A percentile compares a stretch with the other conserved stretches of the same genome.
phyloP scores from a whole-genome alignment of 2,888 invertebrate genomes.

The Trypoxylon attenuatum region DNA sequence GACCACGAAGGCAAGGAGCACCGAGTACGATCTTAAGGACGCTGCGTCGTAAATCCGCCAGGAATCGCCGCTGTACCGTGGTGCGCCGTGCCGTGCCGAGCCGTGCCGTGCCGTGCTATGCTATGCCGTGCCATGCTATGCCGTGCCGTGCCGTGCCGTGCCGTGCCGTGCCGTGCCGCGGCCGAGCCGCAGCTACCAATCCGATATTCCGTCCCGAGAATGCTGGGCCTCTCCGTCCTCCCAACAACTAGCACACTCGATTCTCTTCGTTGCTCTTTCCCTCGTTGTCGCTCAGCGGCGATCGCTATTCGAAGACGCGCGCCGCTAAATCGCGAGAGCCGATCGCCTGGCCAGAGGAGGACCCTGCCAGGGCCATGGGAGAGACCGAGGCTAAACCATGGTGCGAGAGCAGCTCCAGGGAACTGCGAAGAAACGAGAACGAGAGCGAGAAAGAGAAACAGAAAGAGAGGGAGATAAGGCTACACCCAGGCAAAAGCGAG shows the following conservation, averaged over 20 bases:
- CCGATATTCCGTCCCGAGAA: slow-evolving; percentile 28
- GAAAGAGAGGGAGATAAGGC: background rate
- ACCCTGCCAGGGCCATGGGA: slow-evolving; percentile 12
- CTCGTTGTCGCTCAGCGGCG: slow-evolving; percentile 31
- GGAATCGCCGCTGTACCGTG: too few species aligned
- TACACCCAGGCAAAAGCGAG: background rate
- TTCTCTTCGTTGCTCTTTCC: slow-evolving; percentile 16
- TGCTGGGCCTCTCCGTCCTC: slow-evolving; percentile 27
- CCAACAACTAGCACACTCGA: background rate
- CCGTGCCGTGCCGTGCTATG: too few species aligned
- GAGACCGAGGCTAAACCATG: background rate
- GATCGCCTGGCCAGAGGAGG: slow-evolving; percentile 23
- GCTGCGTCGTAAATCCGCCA: slow-evolving; percentile 42
- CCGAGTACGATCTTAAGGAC: slow-evolving; percentile 30
- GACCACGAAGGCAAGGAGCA: slow-evolving; percentile 30
- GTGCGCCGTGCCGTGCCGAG: too few species aligned
- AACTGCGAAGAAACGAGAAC: too few species aligned
- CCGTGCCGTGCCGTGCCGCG: slow-evolving; percentile 15
- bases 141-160: slow-evolving; percentile 11
- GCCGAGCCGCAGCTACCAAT: slow-evolving; percentile 7
- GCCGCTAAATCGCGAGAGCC: slow-evolving; percentile 45
- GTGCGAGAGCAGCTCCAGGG: background rate
- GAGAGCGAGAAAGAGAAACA: slow-evolving; percentile 1
- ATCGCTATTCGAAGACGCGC: slow-evolving; percentile 38
- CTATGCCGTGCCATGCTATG: too few species aligned